Conservation (phyloP, 2,888 invertebrate genomes). For the Scaptomyza cyrtandrae region DNA sequence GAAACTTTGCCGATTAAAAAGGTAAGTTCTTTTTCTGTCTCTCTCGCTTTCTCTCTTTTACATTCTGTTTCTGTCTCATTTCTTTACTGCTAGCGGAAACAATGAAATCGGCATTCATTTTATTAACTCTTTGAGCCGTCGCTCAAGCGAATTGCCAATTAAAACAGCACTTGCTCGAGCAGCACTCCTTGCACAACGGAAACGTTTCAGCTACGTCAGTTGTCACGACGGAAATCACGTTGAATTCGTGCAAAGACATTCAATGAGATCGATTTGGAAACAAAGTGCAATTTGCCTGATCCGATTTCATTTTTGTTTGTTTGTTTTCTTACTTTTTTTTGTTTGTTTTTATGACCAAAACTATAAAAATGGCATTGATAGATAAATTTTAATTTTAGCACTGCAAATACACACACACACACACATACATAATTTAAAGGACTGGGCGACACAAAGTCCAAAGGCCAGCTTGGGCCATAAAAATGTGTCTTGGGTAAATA, state of each 20-base stretch:
- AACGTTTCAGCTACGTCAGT: slow-evolving; percentile 20
- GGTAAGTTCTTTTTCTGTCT: slow-evolving; percentile 9
- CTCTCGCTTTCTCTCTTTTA: background rate
- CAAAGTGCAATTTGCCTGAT: slow-evolving; percentile 35
- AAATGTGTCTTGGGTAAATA: slow-evolving; percentile 73
- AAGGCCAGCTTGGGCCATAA: slow-evolving; percentile 67
- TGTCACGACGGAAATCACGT: slow-evolving; percentile 45
- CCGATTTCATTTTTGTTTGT: background rate
- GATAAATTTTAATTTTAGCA: slow-evolving; percentile 73
- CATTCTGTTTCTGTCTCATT: background rate
- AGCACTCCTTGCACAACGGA: slow-evolving; percentile 15
- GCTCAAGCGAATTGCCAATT: slow-evolving; percentile 63
- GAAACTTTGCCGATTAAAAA: slow-evolving; percentile 49
- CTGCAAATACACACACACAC: slow-evolving; percentile 58
- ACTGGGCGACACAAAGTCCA: slow-evolving; percentile 44
- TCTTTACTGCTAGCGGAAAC: slow-evolving; percentile 33
- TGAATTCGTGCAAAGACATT: background rate
- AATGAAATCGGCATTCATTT: slow-evolving; percentile 65
- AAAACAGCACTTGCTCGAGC: slow-evolving; percentile 38
- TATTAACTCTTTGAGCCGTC: slow-evolving; percentile 65
- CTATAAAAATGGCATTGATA: slow-evolving; percentile 52
- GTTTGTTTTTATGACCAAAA: slow-evolving; percentile 46
- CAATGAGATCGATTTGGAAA: slow-evolving; percentile 13
- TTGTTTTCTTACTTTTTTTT: no score
- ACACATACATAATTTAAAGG: slow-evolving; percentile 68